A percentile compares a stretch with the other conserved stretches of the same genome.
phyloP scores from a whole-genome alignment of 2,888 invertebrate species.

The Taphrorychus bicolor region DNA sequence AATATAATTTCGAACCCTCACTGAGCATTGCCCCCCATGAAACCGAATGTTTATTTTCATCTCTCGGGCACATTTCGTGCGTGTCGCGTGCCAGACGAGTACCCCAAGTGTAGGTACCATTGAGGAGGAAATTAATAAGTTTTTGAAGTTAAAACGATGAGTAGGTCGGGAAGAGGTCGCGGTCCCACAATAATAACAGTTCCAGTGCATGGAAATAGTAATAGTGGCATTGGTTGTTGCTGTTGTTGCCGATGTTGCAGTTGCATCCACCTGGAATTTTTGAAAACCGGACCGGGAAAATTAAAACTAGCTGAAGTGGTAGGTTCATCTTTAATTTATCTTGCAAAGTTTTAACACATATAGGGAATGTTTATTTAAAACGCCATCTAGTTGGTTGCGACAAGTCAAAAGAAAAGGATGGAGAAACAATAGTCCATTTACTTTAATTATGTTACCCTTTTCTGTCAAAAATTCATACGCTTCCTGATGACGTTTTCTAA shows the following conservation, averaged over 20 bases:
- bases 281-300: constrained; percentile 75
- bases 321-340: constrained; percentile 58
- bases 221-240: constrained; percentile 50
- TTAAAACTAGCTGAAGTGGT: constrained; percentile 80
- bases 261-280: constrained; percentile 78
- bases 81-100: constrained; percentile 19
- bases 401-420: too few relatives aligned
- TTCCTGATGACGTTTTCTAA: too few relatives aligned
- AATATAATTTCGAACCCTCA: constrained; percentile 18
- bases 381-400: too few relatives aligned
- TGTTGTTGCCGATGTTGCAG: constrained; percentile 81
- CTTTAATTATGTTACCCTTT: too few relatives aligned
- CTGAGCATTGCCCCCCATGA: constrained; percentile 21
- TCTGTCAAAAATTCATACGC: too few relatives aligned
- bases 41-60: constrained; percentile 18
- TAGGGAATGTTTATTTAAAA: too few relatives aligned
- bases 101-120: background rate
- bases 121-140: background rate
- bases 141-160: constrained; percentile 2
- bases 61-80: background rate
- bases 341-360: too few relatives aligned
- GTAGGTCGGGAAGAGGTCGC: constrained; percentile 19
- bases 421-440: too few relatives aligned
- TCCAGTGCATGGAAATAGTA: constrained; percentile 25
- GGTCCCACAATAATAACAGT: constrained; percentile 28